These are phyloP conservation scores for Agrochola lychnidis DNA, from an alignment of 2,888 invertebrate species.

Conservation along the genomic window DNA sequence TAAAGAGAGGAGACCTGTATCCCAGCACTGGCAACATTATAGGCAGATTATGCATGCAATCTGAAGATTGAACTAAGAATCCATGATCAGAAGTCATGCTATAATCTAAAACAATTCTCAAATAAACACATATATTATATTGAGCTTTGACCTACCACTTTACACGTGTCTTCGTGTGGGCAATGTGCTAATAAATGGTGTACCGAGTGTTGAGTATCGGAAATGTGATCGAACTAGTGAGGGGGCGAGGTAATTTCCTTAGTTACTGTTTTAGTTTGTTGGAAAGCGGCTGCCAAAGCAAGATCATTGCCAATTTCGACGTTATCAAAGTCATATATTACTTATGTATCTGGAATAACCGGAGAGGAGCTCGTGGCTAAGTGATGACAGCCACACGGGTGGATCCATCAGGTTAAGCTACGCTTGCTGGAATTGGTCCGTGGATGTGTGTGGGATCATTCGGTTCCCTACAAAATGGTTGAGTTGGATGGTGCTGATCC, in stretches of 20 bases:
- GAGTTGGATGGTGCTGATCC: no score
- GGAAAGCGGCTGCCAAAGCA: constrained; percentile 36
- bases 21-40: no score
- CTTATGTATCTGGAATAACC: not conserved
- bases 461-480: no score
- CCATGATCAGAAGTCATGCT: no score
- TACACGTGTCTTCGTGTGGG: constrained; percentile 45
- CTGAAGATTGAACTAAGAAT: no score
- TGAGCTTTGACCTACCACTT: constrained; percentile 17
- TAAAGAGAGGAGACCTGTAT: no score
- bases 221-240: constrained; percentile 21
- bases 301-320: constrained; percentile 42
- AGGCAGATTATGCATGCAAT: not conserved
- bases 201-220: constrained; percentile 26
- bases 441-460: no score
- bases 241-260: constrained; percentile 49
- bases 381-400: no score
- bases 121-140: constrained; percentile 16
- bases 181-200: constrained; percentile 37
- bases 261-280: constrained; percentile 33
- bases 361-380: no score
- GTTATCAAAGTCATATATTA: constrained; percentile 12
- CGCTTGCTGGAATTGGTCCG: no score
- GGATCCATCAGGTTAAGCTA: no score
- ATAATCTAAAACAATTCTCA: not conserved